These are phyloP conservation scores for Tympanoctomys barrerae DNA, from an alignment of 2,797 vertebrate species.

Conservation along the genomic window DNA sequence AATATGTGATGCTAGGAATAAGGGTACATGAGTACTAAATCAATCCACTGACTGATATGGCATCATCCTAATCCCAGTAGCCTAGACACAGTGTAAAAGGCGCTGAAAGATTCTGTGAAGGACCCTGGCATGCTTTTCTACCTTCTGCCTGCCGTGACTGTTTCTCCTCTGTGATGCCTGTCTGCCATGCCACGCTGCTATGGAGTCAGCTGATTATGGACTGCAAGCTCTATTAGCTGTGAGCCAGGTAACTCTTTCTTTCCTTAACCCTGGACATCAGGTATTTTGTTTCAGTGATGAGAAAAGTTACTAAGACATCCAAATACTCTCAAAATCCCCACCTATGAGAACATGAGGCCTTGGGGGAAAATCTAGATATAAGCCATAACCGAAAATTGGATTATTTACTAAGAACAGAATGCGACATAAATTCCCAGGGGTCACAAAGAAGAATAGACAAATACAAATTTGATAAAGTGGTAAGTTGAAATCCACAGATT, in stretches of 20 bases:
- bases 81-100: not conserved
- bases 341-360: not conserved
- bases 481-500: not conserved
- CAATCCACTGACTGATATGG: not conserved
- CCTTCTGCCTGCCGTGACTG: not conserved
- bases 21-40: not conserved
- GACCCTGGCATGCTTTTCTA: not conserved
- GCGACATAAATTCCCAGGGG: not conserved
- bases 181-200: not conserved
- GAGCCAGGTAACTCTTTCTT: not conserved
- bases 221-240: not conserved
- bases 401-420: not conserved
- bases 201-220: not conserved
- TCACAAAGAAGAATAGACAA: not conserved
- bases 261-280: not conserved
- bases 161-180: not conserved
- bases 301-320: not conserved
- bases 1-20: not conserved
- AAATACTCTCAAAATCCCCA: not conserved
- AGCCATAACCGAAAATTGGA: not conserved
- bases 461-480: not conserved
- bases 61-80: not conserved
- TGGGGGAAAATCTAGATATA: not conserved
- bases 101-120: not conserved
- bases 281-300: not conserved